Evolutionary conservation across 37 sponge, comb jelly and placozoan genomes (phyloP).

Genomic region (Geodia barretti): DNA sequence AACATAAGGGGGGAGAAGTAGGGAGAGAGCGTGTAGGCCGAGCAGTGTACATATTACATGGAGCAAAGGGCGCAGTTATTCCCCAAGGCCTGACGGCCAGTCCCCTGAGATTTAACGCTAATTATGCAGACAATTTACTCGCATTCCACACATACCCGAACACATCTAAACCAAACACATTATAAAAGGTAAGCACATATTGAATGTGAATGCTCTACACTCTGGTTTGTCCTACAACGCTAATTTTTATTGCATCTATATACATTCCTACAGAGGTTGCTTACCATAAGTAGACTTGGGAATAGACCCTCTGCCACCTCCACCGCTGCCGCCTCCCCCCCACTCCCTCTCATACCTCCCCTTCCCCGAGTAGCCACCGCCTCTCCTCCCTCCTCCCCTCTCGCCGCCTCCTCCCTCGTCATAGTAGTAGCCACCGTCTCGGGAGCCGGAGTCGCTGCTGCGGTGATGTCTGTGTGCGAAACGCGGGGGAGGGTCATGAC

Average conservation of each 20-base stretch:
- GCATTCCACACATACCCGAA: background rate
- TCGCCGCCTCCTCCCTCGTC: constrained; percentile 8
- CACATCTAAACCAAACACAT: background rate
- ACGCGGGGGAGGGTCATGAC: constrained; percentile 67
- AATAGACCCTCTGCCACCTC: too few species aligned
- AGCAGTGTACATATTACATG: too few species aligned
- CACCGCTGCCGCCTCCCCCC: background rate
- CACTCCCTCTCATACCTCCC: background rate
- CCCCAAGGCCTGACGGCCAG: background rate
- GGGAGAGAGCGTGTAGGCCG: background rate
- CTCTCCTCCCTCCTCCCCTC: constrained; percentile 14
- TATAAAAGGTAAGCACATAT: too few species aligned
- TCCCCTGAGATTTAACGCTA: background rate
- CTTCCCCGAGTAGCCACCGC: constrained; percentile 2
- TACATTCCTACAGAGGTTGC: too few species aligned
- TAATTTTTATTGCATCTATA: background rate
- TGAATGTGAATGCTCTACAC: too few species aligned
- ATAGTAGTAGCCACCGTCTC: constrained; percentile 14
- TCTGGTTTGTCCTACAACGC: background rate
- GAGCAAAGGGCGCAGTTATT: background rate
- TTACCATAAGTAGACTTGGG: constrained; percentile 30
- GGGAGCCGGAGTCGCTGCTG: constrained; percentile 6
- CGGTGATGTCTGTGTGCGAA: constrained; percentile 47
- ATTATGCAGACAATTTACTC: background rate
- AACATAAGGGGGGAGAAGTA: background rate